phyloP scores from a whole-genome alignment of 2,797 vertebrate genomes.

The Cirrhinus mrigala region DNA sequence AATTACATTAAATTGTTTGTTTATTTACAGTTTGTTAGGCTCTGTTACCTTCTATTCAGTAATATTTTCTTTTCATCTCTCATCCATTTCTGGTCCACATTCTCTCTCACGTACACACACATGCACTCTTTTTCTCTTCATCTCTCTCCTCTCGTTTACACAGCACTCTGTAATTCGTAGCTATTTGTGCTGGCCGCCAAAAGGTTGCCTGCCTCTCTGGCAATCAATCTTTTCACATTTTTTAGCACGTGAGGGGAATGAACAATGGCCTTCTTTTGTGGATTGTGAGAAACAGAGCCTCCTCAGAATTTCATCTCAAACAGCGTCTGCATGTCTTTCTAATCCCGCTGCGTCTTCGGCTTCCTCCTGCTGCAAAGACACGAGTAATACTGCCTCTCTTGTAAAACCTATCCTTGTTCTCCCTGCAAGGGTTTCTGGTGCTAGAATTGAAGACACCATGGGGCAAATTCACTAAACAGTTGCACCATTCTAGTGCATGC shows the following conservation, averaged over 20 bases:
- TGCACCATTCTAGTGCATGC: not conserved
- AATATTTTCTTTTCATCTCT: not conserved
- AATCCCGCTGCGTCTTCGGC: constrained; percentile 26
- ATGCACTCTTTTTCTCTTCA: not conserved
- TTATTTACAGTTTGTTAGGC: constrained; percentile 11
- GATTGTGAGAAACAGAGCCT: constrained; percentile 12
- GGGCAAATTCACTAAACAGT: constrained; percentile 26
- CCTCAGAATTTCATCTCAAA: constrained; percentile 40
- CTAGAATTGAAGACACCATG: constrained; percentile 1
- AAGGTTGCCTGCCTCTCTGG: constrained; percentile 42
- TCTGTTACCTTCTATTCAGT: not conserved
- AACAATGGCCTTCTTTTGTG: constrained; percentile 24
- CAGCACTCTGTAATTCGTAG: constrained; percentile 47
- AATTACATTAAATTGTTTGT: not conserved
- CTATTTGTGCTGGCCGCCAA: constrained; percentile 47
- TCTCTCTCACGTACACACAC: not conserved
- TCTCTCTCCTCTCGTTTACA: constrained; percentile 48
- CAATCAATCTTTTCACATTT: constrained; percentile 56
- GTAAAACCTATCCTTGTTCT: constrained; percentile 26
- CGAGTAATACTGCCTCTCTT: constrained; percentile 18
- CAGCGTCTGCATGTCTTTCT: constrained; percentile 23
- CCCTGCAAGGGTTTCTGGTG: constrained; percentile 13
- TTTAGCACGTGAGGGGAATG: constrained; percentile 34
- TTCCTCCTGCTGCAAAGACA: constrained; percentile 22
- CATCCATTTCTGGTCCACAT: not conserved